Conservation (phyloP, 1,140 invertebrate genomes). For the Drosophila orena region DNA sequence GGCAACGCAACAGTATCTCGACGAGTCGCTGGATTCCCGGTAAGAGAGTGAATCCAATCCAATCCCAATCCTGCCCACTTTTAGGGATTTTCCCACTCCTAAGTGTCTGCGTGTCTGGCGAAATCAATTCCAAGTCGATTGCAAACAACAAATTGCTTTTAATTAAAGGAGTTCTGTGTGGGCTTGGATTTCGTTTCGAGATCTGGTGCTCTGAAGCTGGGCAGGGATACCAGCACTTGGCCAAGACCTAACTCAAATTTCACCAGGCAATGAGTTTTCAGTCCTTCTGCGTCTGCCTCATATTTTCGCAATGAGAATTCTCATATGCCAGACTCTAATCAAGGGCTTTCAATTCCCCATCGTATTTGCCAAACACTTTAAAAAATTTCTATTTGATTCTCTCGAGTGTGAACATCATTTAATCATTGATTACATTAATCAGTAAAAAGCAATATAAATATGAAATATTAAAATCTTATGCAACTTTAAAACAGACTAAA, state of each 20-base stretch:
- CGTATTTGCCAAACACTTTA: slow-evolving; percentile 13
- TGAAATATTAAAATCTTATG: not conserved
- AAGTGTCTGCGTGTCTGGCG: slow-evolving; percentile 40
- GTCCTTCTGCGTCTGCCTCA: slow-evolving; percentile 23
- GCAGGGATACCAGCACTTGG: slow-evolving; percentile 20
- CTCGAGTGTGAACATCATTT: not conserved
- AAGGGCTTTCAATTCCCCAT: slow-evolving; percentile 23
- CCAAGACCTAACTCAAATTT: slow-evolving; percentile 52
- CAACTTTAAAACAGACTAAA: no score
- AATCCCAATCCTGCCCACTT: not conserved
- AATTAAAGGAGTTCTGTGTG: slow-evolving; percentile 75
- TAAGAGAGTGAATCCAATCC: slow-evolving; percentile 55
- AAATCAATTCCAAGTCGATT: slow-evolving; percentile 80
- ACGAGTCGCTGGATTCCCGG: slow-evolving; percentile 89
- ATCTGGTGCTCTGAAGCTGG: not conserved
- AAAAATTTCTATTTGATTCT: not conserved
- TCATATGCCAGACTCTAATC: slow-evolving; percentile 31
- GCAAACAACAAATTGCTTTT: slow-evolving; percentile 78
- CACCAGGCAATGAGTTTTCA: slow-evolving; percentile 32
- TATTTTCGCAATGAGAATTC: slow-evolving; percentile 37
- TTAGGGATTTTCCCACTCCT: not conserved
- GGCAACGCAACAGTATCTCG: slow-evolving; percentile 87
- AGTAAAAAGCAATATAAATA: not conserved
- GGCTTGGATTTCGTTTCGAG: slow-evolving; percentile 17
- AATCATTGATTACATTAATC: no score